phyloP scores from a whole-genome alignment of 2,113 vertebrate species.

The Brachionichthys hirsutus region DNA sequence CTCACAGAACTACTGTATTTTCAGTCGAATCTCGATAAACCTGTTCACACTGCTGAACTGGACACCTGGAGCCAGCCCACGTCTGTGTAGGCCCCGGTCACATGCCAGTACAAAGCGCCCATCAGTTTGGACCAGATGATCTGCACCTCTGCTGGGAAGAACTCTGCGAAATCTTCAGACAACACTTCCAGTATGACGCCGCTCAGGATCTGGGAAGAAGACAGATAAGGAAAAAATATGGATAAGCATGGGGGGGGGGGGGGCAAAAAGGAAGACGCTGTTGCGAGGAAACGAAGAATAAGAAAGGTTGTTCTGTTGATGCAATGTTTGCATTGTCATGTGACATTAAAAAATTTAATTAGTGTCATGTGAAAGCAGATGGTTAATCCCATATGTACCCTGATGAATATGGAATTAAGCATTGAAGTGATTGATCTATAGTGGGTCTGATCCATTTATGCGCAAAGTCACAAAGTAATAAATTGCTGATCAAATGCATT shows the following conservation, averaged over 20 bases:
- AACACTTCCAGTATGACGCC: conserved; percentile 92
- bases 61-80: conserved; percentile 95
- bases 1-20: conserved; percentile 18
- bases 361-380: neutral
- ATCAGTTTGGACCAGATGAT: conserved; percentile 92
- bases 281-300: too few relatives aligned
- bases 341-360: neutral
- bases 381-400: neutral
- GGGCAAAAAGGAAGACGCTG: neutral
- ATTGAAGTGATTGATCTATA: conserved; percentile 1
- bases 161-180: conserved; percentile 86
- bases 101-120: conserved; percentile 87
- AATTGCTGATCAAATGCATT: conserved; percentile 15
- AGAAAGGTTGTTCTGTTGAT: too few relatives aligned
- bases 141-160: conserved; percentile 88
- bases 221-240: conserved; percentile 4
- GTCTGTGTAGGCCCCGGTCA: conserved; percentile 93
- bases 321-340: too few relatives aligned
- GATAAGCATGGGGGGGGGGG: neutral
- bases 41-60: conserved; percentile 86
- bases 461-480: conserved; percentile 11
- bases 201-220: conserved; percentile 83
- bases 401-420: neutral
- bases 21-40: conserved; percentile 8
- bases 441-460: neutral